Base-by-base conservation (phyloP, 1,140 invertebrate species). In the Epicauta chinensis region DNA sequence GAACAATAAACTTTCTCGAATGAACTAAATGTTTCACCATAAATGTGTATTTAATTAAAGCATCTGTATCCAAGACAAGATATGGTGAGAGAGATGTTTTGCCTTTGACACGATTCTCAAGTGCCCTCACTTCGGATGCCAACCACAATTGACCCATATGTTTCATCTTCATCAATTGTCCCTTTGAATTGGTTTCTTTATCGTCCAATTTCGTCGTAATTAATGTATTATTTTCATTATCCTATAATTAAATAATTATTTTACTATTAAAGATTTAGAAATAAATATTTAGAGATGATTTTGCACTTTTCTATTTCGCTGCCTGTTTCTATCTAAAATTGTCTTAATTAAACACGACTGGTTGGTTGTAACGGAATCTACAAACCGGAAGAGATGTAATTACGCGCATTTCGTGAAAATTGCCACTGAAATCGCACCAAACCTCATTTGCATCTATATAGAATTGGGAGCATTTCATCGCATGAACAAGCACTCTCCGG, bases 11-110 rank as follows among this genome's bases (percentile, higher is more conserved):
- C 61, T 85, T 83, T 48, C 82, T 83, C 1, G 82, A 77, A 59
- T 77, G 75, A 3, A 90, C 80, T 29, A 96, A 71, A 57, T 88
- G 84, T 64, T 89, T 91, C 13, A 94, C 79, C 34, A 84, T 75
- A 16, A 80, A 76, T 44, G 86, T 82, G 63, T 85, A 80, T 51
- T 83, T 78, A 43, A 82, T 82, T 12, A 91, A 74, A 14, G 81
- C 81, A 51, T 84, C 80, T 6, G 82, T 76, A 67, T 91, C 87
- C 1, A 86, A 74, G 5, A 91, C 84, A 16, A 90, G 69, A 67
- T 87, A 90, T 0, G 86, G 86, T 0, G 86, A 85, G 55, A 88
- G 75, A 5, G 75, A 71, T 29, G 64, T 56, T 48, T 63, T 67
- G 15, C 64, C 62, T 40, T 62, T 64, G 1, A 71, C 68, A 35